A percentile compares a stretch with the other conserved stretches of the same genome.
Evolutionary conservation across 30 jellyfish, hydroid and myxozoan species (phyloP).

Genomic region (Pseudorhiza aurosa): DNA sequence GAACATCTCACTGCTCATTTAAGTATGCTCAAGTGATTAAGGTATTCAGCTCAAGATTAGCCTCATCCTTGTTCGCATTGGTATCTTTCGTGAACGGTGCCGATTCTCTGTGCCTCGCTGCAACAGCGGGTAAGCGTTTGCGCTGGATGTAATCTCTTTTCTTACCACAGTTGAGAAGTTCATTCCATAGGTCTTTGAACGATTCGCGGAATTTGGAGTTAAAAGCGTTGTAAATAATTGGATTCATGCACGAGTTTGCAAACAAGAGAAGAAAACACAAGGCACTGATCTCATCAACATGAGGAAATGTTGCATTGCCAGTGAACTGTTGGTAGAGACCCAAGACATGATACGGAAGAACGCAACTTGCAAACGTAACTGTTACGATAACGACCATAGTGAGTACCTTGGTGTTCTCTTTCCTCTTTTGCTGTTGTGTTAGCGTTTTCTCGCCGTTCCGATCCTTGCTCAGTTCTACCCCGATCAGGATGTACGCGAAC

Average conservation of each 20-base stretch:
- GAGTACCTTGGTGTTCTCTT: constrained; percentile 89
- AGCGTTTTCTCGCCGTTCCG: constrained; percentile 47
- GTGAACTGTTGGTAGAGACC: constrained; percentile 69
- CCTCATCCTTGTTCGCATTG: constrained; percentile 12
- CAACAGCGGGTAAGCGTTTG: not conserved
- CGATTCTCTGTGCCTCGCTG: not conserved
- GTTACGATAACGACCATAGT: constrained; percentile 83
- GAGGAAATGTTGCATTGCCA: constrained; percentile 37
- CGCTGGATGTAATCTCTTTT: constrained; percentile 33
- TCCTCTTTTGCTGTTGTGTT: constrained; percentile 57
- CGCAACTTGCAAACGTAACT: constrained; percentile 85
- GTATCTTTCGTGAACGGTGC: not conserved
- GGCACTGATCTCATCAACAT: constrained; percentile 39
- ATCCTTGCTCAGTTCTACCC: constrained; percentile 61
- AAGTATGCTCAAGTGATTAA: not conserved
- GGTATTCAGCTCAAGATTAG: constrained; percentile 4
- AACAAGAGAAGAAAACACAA: constrained; percentile 71
- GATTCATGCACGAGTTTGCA: constrained; percentile 86
- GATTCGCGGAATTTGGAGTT: constrained; percentile 87
- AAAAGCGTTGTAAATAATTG: constrained; percentile 89
- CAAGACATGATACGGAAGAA: constrained; percentile 88
- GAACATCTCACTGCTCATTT: not conserved
- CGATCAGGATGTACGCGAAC: constrained; percentile 79
- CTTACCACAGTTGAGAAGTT: constrained; percentile 54
- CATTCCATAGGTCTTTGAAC: constrained; percentile 67